Conservation (phyloP, 2,797 vertebrate species). For the Anas bernieri region DNA sequence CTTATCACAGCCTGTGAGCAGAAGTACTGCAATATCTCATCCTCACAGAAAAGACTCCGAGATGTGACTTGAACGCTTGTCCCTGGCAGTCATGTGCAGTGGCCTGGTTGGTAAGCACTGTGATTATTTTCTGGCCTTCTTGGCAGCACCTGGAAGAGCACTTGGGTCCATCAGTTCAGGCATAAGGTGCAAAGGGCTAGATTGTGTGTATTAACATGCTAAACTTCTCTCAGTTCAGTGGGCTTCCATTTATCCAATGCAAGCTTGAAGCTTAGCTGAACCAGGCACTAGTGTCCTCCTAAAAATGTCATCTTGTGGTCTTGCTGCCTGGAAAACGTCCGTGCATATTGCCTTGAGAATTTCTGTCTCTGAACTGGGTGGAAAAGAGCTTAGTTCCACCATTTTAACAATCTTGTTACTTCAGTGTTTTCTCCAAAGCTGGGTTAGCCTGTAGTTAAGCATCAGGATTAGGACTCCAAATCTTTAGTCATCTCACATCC, state of each 20-base stretch:
- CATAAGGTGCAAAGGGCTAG: not conserved
- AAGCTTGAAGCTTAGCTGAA: not conserved
- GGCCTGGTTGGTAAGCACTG: not conserved
- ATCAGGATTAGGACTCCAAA: not conserved
- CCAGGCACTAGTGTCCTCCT: not conserved
- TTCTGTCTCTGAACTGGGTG: not conserved
- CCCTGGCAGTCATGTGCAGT: fast-evolving
- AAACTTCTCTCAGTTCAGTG: not conserved
- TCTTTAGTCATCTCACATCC: not conserved
- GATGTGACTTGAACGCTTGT: fast-evolving
- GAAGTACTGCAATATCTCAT: not conserved
- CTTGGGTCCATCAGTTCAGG: not conserved
- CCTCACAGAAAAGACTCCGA: not conserved
- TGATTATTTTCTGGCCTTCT: not conserved
- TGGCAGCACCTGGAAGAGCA: not conserved
- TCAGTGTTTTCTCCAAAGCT: not conserved
- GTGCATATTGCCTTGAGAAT: not conserved
- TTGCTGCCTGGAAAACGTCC: not conserved
- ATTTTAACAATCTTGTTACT: not conserved
- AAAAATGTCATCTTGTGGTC: not conserved
- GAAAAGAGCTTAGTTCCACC: not conserved
- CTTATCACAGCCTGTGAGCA: not conserved
- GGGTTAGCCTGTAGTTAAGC: not conserved
- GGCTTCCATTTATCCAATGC: not conserved
- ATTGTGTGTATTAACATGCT: fast-evolving